Evolutionary conservation across 2,888 invertebrate genomes (phyloP), one percentile per base, ranked within the genome.

Genomic region (Trachelus stipa): DNA sequence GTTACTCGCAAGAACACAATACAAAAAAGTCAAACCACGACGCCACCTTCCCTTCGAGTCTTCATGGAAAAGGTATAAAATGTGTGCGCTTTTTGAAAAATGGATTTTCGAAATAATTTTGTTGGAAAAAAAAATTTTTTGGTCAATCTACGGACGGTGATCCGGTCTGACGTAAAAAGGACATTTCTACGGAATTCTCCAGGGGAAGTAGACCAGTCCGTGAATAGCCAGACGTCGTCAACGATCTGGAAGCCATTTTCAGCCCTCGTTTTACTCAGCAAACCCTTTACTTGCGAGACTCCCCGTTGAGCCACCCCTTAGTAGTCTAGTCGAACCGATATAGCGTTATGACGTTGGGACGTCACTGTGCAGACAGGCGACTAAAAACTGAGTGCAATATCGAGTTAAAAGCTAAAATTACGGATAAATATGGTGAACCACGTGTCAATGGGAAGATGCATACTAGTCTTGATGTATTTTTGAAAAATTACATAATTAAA

Each of bases 1-100:
- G 12, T 75, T 73, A 76, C 68, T 74, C 69, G 30, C 73, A 78
- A 75, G 76, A 73, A 80, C 78, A 74, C 76, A 74, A 75, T 76
- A 77, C 77, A 76, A 79, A 82, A 83, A 85, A 12, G 12, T 83
- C 83, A 79, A 80, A 79, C 56, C 80, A 79, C 83, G 83, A 83
- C 81, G 84, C 82, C 84, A 84, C 83, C 79, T 82, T 85, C 83
- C 77, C 81, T 79, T 83, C 85, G 84, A 85, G 79, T 83, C 85
- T 86, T 87, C 89, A 91, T 92, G 93, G 93, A 92, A 93, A 93
- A 93, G 93, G 93, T 93, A 93, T 93, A 93, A 93, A 93, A 93
- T 92, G 90, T 56, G 15, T 56, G 40, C 40, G 15, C 1, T 23
- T 9, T 40, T 40, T 40, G 34, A 2, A 56, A 56, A 56, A 56